These are phyloP conservation scores for Spilosoma lubricipeda DNA, from an alignment of 2,888 invertebrate species.

Conservation along the genomic window DNA sequence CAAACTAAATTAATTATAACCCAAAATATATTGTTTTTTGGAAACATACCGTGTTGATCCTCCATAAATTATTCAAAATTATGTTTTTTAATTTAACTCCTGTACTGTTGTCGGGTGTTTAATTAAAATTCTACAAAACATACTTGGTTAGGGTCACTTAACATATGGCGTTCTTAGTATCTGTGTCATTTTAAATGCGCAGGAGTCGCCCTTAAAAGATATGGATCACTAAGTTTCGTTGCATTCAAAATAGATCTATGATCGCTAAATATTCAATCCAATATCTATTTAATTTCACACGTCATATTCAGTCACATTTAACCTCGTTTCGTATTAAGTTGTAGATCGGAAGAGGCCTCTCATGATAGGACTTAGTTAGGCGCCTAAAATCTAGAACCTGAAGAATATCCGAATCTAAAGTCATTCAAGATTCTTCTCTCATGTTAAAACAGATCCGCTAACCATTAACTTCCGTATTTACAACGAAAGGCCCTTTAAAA, in stretches of 20 bases:
- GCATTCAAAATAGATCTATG: neutral
- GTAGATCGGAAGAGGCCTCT: too few species aligned
- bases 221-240: neutral
- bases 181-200: constrained; percentile 29
- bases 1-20: constrained; percentile 40
- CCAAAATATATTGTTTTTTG: constrained; percentile 33
- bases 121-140: constrained; percentile 49
- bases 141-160: constrained; percentile 37
- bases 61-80: constrained; percentile 52
- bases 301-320: too few species aligned
- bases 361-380: too few species aligned
- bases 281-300: too few species aligned
- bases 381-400: too few species aligned
- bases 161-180: constrained; percentile 47
- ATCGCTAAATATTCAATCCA: neutral
- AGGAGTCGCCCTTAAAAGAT: constrained; percentile 24
- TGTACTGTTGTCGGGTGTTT: constrained; percentile 44
- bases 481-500: too few species aligned
- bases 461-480: neutral
- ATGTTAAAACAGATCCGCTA: too few species aligned
- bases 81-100: constrained; percentile 47
- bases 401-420: too few species aligned
- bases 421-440: too few species aligned
- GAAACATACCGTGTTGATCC: constrained; percentile 45
- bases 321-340: too few species aligned